phyloP scores from a whole-genome alignment of 2,797 vertebrate species.

The Picus viridis region DNA sequence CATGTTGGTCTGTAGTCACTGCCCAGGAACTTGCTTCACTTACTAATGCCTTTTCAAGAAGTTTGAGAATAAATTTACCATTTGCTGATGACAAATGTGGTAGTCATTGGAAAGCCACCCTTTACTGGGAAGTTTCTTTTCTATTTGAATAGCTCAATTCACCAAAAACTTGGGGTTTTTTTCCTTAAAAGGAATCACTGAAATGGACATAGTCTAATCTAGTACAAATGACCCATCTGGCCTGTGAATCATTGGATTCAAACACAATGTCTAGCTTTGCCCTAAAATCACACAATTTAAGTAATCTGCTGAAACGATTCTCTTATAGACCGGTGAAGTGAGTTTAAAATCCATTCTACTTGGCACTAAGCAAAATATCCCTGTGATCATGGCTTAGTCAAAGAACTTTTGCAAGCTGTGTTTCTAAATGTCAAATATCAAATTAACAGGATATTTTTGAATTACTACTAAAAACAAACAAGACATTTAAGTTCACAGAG shows the following conservation, averaged over 20 bases:
- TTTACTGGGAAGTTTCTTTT: neutral
- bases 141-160: neutral
- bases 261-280: neutral
- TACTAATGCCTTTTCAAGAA: constrained; percentile 17
- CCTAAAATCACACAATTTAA: neutral
- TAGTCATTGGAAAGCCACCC: neutral
- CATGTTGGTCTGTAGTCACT: neutral
- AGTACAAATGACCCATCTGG: neutral
- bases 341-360: neutral
- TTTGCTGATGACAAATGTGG: neutral
- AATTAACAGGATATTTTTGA: neutral
- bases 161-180: neutral
- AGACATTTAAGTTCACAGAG: neutral
- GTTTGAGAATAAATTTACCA: neutral
- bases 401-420: neutral
- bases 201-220: neutral
- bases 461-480: neutral
- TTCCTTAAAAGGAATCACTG: neutral
- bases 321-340: neutral
- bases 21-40: neutral
- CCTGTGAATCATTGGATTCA: neutral
- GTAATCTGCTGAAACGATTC: neutral
- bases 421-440: neutral
- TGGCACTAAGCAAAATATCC: neutral
- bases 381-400: neutral